These are phyloP conservation scores for Lepus townsendii DNA, from an alignment of 2,797 vertebrate genomes.

Conservation along the genomic window DNA sequence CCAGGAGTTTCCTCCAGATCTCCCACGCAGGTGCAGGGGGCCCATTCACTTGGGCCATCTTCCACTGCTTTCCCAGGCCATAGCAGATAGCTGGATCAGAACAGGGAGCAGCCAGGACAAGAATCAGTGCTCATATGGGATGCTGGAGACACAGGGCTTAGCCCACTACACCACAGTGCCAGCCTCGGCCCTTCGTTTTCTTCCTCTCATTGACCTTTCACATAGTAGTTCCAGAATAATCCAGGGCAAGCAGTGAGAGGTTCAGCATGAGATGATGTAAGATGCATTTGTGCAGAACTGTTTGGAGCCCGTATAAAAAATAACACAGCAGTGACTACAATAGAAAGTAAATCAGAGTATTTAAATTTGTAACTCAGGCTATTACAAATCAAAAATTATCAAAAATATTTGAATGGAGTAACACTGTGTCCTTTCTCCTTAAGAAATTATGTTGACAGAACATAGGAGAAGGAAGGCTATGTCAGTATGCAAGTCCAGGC, in stretches of 20 bases:
- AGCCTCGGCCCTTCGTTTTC: too few relatives aligned
- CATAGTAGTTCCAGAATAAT: not conserved
- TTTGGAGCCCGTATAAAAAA: not conserved
- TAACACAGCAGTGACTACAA: not conserved
- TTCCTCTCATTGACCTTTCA: not conserved
- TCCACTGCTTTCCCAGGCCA: too few relatives aligned
- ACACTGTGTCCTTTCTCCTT: not conserved
- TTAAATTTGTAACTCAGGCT: not conserved
- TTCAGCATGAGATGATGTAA: not conserved
- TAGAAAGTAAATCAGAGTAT: not conserved
- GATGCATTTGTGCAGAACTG: not conserved
- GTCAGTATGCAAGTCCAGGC: not conserved
- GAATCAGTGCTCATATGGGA: too few relatives aligned
- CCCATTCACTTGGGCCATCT: too few relatives aligned
- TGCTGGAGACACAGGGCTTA: too few relatives aligned
- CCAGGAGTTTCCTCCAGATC: too few relatives aligned
- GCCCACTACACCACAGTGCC: too few relatives aligned
- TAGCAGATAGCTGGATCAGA: too few relatives aligned
- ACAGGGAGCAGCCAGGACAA: too few relatives aligned
- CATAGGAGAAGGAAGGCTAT: not conserved
- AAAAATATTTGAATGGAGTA: not conserved
- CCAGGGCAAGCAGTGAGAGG: not conserved
- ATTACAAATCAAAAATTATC: not conserved
- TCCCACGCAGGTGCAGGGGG: too few relatives aligned
- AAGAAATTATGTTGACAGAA: not conserved